Evolutionary conservation across 2,113 vertebrate species (phyloP), one percentile per base, ranked within the genome.

Genomic region (Trichechus manatus): DNA sequence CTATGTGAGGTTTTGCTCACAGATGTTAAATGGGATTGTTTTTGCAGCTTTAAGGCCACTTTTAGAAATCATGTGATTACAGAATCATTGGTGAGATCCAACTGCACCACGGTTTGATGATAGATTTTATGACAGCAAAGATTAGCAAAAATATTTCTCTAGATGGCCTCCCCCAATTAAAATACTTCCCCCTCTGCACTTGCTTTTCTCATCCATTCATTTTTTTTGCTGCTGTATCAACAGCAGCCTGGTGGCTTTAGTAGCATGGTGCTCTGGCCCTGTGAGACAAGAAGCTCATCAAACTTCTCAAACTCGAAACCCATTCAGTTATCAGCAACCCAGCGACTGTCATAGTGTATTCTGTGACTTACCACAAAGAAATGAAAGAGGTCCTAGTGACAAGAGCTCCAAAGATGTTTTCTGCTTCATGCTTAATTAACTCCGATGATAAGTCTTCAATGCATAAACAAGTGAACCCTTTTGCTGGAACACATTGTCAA

Each of bases 351-450:
- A 72, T 2, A 39, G 29, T 79, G 25, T 90, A 56, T 74, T 9
- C 72, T 84, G 19, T 66, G 89, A 94, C 70, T 88, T 78, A 95
- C 42, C 72, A 88, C 42, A 70, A 77, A 95, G n/a, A 91, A 88
- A 79, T 85, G 64, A 91, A 92, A 93, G 70, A 66, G 27, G 36
- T 78, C 78, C 75, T 47, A 72, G n/a, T 79, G 68, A 88, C 66
- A 87, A 92, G 82, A 61, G 29, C 50, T 85, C 42, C 89, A 92
- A 96, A 93, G 64, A 89, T 95, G 90, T 85, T 97, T 97, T 93
- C 93, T 97, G 87, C 80, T 97, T 94, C 81, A 97, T 88, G 93
- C 96, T 97, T 97, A 96, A 96, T 96, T 97, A 97, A 93, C 79
- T 93, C 80, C 61, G 77, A 93, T 96, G 87, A 89, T 97, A 95